Conservation (phyloP, 2,888 invertebrate genomes). For the Lithosia quadra region DNA sequence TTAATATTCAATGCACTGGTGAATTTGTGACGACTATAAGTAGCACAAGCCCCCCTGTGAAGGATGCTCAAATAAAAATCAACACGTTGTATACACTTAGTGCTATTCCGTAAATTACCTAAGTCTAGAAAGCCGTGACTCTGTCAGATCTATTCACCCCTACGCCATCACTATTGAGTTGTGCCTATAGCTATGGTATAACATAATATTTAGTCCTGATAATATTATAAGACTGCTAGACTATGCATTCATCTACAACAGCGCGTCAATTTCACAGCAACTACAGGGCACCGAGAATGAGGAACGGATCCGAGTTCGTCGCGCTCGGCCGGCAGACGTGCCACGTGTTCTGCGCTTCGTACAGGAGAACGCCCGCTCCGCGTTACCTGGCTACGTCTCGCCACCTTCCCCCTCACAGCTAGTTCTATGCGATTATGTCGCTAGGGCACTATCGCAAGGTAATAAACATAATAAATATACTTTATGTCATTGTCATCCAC, state of each 20-base stretch:
- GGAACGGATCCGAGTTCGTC: conserved; percentile 71
- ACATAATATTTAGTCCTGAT: not conserved
- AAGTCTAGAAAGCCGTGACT: too few species aligned
- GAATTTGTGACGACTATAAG: too few species aligned
- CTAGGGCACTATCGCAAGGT: conserved; percentile 78
- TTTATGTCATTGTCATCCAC: too few species aligned
- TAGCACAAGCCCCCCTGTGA: too few species aligned
- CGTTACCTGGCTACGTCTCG: conserved; percentile 69
- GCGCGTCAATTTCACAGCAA: conserved; percentile 45
- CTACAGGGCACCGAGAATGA: conserved; percentile 71
- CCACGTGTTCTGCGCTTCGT: conserved; percentile 77
- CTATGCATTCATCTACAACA: not conserved
- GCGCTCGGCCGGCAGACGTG: conserved; percentile 73
- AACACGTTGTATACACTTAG: too few species aligned
- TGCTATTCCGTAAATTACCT: too few species aligned
- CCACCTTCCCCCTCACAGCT: conserved; percentile 59
- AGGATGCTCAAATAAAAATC: too few species aligned
- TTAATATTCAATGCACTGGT: too few species aligned
- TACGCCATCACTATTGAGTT: too few species aligned
- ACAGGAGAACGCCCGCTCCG: conserved; percentile 65
- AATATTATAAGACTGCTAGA: too few species aligned
- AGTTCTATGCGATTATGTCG: conserved; percentile 72
- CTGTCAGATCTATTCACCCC: too few species aligned
- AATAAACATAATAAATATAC: too few species aligned
- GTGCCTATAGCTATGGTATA: not conserved